Evolutionary conservation across 2,797 vertebrate species (phyloP), one percentile per base, ranked within the genome.

Genomic region (Rhabdophis nuchalis): DNA sequence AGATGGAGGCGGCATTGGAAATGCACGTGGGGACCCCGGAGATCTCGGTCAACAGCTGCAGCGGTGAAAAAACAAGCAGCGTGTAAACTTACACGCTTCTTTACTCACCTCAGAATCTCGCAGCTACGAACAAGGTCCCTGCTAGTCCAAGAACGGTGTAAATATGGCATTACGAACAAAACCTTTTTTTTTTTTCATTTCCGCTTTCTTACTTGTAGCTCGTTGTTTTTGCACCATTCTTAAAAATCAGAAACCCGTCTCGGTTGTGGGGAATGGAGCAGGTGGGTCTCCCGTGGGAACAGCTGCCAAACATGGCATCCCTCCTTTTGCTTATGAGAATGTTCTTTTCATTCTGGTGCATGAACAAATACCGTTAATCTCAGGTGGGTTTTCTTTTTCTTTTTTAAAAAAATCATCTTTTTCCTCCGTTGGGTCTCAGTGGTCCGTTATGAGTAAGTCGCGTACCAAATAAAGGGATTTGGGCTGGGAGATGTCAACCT

Each of bases 51-150:
- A 97, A 98, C 96, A 98, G 98, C 97, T 98, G 98, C 95, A 97
- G 97, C 27, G 98, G 96, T 8, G 98, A 99, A 93, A 97, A 97
- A 96, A 99, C 99, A 50, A 99, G 98, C 95, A 99, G 98, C 93
- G 99, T 99, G 96, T 99, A 97, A 98, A 91, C 25, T 36, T 25
- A 86, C 68, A 32, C 90, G 72, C 89, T 57, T 68, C n/a, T 50
- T 50, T 92, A 91, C 90, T 11, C 58, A 85, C 68, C 29, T 20
- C 12, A 64, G 94, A 93, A 89, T 57, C 94, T 85, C 90, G 92
- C 93, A 93, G 92, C 93, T 90, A 91, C 27, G 8, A 54, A 52
- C 85, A n/a, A 23, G 94, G 93, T 96, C 96, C 93, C 91, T 94
- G 96, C 95, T 0, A 0, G 91, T 96, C 88, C 89, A 95, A 96